These are phyloP conservation scores for Syngnathus typhle DNA, from an alignment of 2,113 vertebrate species.

Conservation along the genomic window DNA sequence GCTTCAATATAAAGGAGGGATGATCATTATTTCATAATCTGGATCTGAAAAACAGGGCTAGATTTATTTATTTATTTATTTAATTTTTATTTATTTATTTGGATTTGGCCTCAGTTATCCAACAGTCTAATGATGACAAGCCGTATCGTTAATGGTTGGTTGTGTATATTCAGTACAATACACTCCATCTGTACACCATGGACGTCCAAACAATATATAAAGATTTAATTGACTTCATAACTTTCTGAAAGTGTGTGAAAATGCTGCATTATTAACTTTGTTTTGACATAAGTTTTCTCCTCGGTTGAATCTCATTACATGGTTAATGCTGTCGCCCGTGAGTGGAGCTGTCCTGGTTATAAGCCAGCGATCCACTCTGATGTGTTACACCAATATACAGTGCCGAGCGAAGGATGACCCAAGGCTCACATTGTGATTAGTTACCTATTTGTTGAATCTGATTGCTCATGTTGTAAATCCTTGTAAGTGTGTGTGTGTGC, in stretches of 20 bases:
- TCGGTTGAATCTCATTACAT: background rate
- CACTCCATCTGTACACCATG: background rate
- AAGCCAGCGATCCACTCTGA: background rate
- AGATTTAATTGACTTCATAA: background rate
- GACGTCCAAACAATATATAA: background rate
- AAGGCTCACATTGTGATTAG: background rate
- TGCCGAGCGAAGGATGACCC: background rate
- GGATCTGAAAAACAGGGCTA: background rate
- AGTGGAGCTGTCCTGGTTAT: background rate
- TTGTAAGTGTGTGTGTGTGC: conserved; percentile 2
- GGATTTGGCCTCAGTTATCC: background rate
- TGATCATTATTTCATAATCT: background rate
- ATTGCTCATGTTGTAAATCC: conserved; percentile 8
- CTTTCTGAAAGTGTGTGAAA: background rate
- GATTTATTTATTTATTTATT: no score
- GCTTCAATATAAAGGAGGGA: background rate
- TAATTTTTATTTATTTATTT: background rate
- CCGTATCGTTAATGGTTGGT: no score
- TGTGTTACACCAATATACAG: background rate
- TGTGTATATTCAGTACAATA: background rate
- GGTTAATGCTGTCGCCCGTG: background rate
- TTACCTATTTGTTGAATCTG: background rate
- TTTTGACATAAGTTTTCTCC: background rate
- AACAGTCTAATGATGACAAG: no score
- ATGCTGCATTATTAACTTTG: background rate